Evolutionary conservation across 2,797 vertebrate genomes (phyloP), one percentile per base, ranked within the genome.

Genomic region (Eremophila alpestris): DNA sequence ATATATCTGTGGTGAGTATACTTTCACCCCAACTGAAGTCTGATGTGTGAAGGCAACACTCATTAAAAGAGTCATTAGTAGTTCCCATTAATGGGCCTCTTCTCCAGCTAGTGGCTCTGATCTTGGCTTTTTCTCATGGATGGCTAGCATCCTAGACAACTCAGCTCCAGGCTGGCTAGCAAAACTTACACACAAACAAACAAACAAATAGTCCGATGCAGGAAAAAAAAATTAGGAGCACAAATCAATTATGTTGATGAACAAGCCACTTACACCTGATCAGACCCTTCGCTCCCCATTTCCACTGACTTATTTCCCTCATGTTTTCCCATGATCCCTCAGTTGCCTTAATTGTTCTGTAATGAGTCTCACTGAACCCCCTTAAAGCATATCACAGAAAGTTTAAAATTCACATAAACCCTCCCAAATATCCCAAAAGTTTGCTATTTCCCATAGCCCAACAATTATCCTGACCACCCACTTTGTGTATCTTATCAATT

Each of bases 211-310:
- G 11, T 34, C 7, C 45, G 24, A 54, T 1, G 5, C 5, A 20
- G 34, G 22, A 18, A 51, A 67, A 74, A 74, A 17, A 46, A 18
- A 2, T 40, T 43, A 78, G 16, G 24, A 62, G 48, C 7, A 19
- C 2, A 67, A 5, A 16, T 18, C 16, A 59, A 68, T 17, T 27
- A 12, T 59, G 11, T 16, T 75, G 18, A 68, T 0, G 0, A 82
- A 11, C 7, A 55, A 71, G 11, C 1, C 1, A 0, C 13, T 81
- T 56, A 36, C 19, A 55, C 5, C 4, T 38, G 24, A 60, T 23
- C 29, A 65, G 19, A 81, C 2, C 2, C 15, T 43, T 56, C 73
- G 12, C 38, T 13, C 11, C 76, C 30, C 11, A 22, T 43, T 71
- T 77, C 34, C 10, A 62, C 14, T 46, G 6, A 5, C 1, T 49